phyloP scores from a whole-genome alignment of 2,888 invertebrate species.

The Tortrix viridana region DNA sequence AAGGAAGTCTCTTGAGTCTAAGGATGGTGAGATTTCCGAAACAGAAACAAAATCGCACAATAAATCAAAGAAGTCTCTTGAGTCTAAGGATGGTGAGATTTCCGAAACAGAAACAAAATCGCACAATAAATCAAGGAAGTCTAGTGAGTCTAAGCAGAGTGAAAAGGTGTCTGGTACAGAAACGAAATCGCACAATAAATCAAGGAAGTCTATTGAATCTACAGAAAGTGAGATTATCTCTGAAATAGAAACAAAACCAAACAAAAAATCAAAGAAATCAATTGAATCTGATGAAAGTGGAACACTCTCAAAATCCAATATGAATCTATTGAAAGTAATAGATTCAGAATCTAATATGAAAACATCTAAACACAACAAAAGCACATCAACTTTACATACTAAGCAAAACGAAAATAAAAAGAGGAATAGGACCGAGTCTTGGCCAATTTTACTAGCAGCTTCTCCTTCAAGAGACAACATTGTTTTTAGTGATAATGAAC shows the following conservation, averaged over 20 bases:
- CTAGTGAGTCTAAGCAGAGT: constrained; percentile 22
- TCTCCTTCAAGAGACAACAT: constrained; percentile 45
- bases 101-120: constrained; percentile 3
- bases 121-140: background rate
- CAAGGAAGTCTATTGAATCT: too few relatives aligned
- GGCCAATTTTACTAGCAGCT: constrained; percentile 51
- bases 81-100: background rate
- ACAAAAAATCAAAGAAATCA: constrained; percentile 3
- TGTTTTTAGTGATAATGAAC: constrained; percentile 61
- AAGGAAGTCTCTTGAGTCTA: constrained; percentile 17
- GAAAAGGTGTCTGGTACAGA: constrained; percentile 43
- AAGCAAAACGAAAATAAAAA: constrained; percentile 48
- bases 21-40: constrained; percentile 11
- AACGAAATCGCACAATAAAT: too few relatives aligned
- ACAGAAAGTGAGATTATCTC: too few relatives aligned
- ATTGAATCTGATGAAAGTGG: constrained; percentile 26
- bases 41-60: too few relatives aligned
- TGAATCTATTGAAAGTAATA: constrained; percentile 54
- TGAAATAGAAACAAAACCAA: background rate
- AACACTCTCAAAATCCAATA: constrained; percentile 49
- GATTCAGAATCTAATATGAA: constrained; percentile 47
- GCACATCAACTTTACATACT: constrained; percentile 52
- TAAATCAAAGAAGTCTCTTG: too few relatives aligned
- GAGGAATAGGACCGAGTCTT: constrained; percentile 67
- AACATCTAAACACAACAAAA: constrained; percentile 56